Evolutionary conservation across 2,888 invertebrate genomes (phyloP).

Genomic region (Aphidoletes aphidimyza): DNA sequence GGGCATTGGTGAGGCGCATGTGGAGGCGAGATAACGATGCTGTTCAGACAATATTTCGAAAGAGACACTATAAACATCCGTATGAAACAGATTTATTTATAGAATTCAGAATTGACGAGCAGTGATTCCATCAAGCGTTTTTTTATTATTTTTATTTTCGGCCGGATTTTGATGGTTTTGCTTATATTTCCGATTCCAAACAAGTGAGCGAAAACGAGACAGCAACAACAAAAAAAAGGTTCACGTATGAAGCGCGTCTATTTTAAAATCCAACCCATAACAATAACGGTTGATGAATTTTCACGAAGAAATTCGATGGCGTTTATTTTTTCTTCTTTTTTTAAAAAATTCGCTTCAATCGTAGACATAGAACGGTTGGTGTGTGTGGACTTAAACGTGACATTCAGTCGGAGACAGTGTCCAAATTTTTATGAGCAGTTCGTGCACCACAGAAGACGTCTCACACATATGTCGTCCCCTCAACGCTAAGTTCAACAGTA

Average conservation of each 20-base stretch:
- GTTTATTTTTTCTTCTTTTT: not conserved
- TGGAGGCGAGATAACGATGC: slow-evolving; percentile 41
- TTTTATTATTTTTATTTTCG: not conserved
- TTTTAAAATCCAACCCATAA: slow-evolving; percentile 8
- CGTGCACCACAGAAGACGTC: not conserved
- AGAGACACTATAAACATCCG: not conserved
- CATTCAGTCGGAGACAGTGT: slow-evolving; percentile 46
- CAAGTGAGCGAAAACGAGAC: no score
- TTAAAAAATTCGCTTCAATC: no score
- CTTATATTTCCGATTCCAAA: not conserved
- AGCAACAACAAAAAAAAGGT: not conserved
- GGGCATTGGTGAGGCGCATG: not conserved
- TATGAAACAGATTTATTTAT: slow-evolving; percentile 28
- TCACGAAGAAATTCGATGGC: not conserved
- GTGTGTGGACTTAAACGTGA: not conserved
- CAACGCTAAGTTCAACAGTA: not conserved
- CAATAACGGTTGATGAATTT: not conserved
- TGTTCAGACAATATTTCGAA: slow-evolving; percentile 19
- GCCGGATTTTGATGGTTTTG: not conserved
- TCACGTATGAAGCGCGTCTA: not conserved
- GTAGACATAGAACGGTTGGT: not conserved
- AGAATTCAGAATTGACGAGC: not conserved
- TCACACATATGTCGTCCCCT: slow-evolving; percentile 11
- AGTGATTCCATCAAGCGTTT: not conserved
- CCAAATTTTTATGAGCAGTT: slow-evolving; percentile 1